Conservation (phyloP, 2,113 vertebrate genomes). For the Pyrgilauda ruficollis region DNA sequence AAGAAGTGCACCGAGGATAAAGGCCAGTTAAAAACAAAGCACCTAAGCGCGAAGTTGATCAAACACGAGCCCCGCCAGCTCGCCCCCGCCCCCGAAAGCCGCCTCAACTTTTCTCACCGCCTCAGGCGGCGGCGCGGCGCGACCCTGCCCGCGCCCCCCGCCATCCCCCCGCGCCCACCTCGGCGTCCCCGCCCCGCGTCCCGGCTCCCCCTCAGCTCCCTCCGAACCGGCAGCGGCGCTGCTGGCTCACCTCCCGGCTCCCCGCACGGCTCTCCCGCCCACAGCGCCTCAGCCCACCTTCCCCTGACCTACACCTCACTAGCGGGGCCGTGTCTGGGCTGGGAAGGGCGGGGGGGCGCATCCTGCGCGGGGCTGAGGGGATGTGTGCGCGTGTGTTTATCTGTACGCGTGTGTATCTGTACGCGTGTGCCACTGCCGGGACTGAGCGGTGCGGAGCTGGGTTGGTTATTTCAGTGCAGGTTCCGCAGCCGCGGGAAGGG, state of each 20-base stretch:
- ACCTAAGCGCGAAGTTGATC: background rate
- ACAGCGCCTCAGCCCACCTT: background rate
- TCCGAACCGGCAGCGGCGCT: background rate
- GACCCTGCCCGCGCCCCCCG: background rate
- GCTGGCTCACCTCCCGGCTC: background rate
- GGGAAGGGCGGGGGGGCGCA: background rate
- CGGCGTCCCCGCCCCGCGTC: background rate
- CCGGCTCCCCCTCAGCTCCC: background rate
- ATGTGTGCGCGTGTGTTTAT: too few relatives aligned
- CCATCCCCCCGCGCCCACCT: background rate
- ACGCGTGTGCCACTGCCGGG: background rate
- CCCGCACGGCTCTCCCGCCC: background rate
- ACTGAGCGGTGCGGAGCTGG: background rate
- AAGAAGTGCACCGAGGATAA: background rate
- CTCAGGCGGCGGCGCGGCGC: background rate
- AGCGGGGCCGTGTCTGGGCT: background rate
- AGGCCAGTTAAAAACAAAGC: conserved; percentile 38
- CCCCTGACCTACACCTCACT: background rate
- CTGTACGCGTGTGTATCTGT: background rate
- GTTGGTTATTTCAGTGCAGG: background rate
- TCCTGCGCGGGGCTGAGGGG: background rate
- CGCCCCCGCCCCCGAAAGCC: background rate
- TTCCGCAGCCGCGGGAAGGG: background rate
- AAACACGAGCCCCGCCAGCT: background rate
- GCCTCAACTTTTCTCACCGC: conserved; percentile 25